These are phyloP conservation scores for Ochlodes sylvanus DNA, from an alignment of 2,888 invertebrate genomes.

Conservation along the genomic window DNA sequence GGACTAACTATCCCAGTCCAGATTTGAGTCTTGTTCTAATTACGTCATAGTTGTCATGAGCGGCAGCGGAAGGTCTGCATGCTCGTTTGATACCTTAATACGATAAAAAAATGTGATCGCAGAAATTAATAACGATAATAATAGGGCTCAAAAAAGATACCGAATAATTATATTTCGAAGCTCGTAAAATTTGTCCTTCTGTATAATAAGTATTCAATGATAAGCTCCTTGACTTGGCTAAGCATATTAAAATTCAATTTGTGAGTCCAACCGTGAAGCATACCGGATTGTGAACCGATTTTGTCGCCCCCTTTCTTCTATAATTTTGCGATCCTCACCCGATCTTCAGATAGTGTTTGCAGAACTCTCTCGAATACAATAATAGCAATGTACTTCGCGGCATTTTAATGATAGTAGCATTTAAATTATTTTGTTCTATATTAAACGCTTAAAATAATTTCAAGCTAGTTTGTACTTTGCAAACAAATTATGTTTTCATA, in stretches of 20 bases:
- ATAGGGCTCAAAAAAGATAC: constrained; percentile 15
- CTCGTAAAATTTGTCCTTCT: constrained; percentile 68
- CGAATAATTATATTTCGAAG: constrained; percentile 64
- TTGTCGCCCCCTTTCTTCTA: constrained; percentile 76
- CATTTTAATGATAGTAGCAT: constrained; percentile 14
- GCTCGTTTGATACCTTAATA: too few species aligned
- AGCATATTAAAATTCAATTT: constrained; percentile 84
- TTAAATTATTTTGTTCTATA: constrained; percentile 9
- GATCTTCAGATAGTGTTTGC: constrained; percentile 64
- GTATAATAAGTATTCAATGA: constrained; percentile 78
- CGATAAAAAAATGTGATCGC: neutral
- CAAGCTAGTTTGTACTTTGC: neutral
- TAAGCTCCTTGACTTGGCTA: constrained; percentile 79
- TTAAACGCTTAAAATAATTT: constrained; percentile 6
- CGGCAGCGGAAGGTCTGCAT: too few species aligned
- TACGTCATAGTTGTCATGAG: too few species aligned
- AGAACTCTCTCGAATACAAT: constrained; percentile 63
- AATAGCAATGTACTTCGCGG: constrained; percentile 49
- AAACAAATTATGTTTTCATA: constrained; percentile 1
- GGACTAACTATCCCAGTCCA: too few species aligned
- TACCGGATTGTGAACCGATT: constrained; percentile 78
- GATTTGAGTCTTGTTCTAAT: too few species aligned
- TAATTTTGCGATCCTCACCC: constrained; percentile 71
- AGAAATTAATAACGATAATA: constrained; percentile 17
- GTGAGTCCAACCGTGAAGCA: constrained; percentile 78